phyloP scores from a whole-genome alignment of 2,113 vertebrate genomes.

The Catagonus wagneri region DNA sequence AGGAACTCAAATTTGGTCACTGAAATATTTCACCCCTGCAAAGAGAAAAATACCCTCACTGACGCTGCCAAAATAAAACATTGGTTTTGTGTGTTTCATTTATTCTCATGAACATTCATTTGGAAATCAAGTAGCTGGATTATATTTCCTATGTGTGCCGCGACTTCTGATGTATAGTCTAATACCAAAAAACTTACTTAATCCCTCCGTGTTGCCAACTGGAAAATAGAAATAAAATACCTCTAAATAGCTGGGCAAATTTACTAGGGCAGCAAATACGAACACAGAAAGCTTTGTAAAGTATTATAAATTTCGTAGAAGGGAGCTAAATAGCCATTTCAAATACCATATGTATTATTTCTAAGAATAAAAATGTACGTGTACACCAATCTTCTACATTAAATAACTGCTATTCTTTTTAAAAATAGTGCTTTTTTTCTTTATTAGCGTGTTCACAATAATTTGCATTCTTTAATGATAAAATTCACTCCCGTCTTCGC shows the following conservation, averaged over 20 bases:
- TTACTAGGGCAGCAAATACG: neutral
- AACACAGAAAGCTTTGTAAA: conserved; percentile 41
- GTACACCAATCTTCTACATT: neutral
- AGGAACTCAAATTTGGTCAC: neutral
- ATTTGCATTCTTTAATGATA: neutral
- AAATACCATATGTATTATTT: neutral
- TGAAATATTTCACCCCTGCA: neutral
- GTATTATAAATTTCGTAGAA: conserved; percentile 38
- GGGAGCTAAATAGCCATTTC: neutral
- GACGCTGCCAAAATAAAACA: conserved; percentile 35
- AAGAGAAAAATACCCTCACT: conserved; percentile 34
- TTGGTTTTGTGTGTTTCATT: conserved; percentile 46
- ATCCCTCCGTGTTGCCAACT: neutral
- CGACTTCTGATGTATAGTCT: neutral
- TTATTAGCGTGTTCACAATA: neutral
- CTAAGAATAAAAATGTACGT: neutral
- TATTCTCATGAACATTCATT: neutral
- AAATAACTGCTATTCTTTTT: conserved; percentile 9
- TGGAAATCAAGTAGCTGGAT: neutral
- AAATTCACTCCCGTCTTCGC: neutral
- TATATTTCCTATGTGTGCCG: conserved; percentile 16
- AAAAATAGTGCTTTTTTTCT: neutral
- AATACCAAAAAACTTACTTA: neutral
- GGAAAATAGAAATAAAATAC: conserved; percentile 47
- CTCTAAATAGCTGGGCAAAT: conserved; percentile 40